These are phyloP conservation scores for Pipistrellus nathusii DNA, from an alignment of 2,797 vertebrate species.

Conservation along the genomic window DNA sequence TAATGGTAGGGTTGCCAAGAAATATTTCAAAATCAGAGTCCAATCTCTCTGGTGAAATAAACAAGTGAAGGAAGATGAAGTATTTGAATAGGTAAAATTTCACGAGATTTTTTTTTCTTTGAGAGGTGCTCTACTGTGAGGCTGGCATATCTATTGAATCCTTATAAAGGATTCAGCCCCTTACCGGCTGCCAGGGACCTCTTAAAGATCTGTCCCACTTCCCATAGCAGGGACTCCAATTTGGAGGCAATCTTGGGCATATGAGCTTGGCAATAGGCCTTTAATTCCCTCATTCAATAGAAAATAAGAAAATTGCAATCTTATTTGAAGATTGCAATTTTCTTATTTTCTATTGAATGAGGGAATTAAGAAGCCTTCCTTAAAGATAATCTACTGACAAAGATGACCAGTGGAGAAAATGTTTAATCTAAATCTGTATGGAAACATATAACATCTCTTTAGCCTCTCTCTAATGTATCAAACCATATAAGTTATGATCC, in stretches of 20 bases:
- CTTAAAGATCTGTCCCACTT: background rate
- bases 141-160: background rate
- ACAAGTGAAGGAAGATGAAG: slow-evolving; percentile 43
- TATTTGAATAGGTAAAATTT: slow-evolving; percentile 40
- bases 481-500: background rate
- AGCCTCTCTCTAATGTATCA: slow-evolving; percentile 23
- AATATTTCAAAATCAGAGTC: slow-evolving; percentile 42
- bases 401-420: slow-evolving; percentile 47
- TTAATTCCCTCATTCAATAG: background rate
- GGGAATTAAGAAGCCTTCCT: slow-evolving; percentile 23
- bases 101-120: slow-evolving; percentile 16
- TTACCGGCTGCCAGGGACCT: background rate
- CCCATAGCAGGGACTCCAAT: background rate
- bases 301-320: background rate
- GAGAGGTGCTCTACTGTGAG: background rate
- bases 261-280: background rate
- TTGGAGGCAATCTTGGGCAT: background rate
- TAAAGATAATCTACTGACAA: slow-evolving; percentile 45
- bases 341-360: too few relatives aligned
- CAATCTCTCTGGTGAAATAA: slow-evolving; percentile 32
- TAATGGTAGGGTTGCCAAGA: background rate
- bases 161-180: background rate
- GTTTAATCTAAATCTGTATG: background rate
- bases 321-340: too few relatives aligned
- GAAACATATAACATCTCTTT: slow-evolving; percentile 1